A percentile compares a stretch with the other conserved stretches of the same genome.
Conservation (phyloP, 2,888 invertebrate species). For the Tromatobia lineatoria region DNA sequence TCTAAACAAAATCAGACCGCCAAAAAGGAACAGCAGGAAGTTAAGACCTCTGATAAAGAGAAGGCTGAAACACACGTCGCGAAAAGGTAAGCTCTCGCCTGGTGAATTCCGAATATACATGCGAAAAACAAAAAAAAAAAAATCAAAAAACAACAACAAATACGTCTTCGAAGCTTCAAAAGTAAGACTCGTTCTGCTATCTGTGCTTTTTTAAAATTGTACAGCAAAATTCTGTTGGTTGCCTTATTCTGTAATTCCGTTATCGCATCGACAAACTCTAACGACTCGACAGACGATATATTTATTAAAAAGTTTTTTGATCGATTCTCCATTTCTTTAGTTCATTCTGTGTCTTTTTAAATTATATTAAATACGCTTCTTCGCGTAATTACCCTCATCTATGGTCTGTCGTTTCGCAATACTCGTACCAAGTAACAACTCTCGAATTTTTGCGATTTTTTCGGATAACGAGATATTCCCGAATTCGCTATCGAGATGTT, state of each 20-base stretch:
- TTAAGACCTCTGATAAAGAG: conserved; percentile 85
- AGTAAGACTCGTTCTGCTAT: conserved; percentile 52
- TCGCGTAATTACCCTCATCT: conserved; percentile 34
- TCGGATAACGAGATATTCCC: conserved; percentile 42
- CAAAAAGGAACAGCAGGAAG: conserved; percentile 85
- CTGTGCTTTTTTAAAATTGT: conserved; percentile 21
- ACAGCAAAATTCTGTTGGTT: conserved; percentile 29
- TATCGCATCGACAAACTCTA: conserved; percentile 25
- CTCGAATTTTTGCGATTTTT: conserved; percentile 57
- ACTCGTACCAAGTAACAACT: conserved; percentile 38
- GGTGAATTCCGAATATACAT: conserved; percentile 79
- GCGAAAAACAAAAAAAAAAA: conserved; percentile 18
- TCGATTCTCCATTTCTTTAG: conserved; percentile 4
- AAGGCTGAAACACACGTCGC: conserved; percentile 84
- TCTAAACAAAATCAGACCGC: conserved; percentile 85
- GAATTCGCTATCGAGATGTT: conserved; percentile 33
- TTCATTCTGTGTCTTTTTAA: not conserved
- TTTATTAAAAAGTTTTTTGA: not conserved
- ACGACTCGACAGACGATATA: conserved; percentile 32
- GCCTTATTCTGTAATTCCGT: conserved; percentile 10
- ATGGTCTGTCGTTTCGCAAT: conserved; percentile 48
- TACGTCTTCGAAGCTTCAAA: conserved; percentile 44
- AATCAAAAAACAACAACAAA: conserved; percentile 50
- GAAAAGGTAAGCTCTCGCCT: conserved; percentile 83
- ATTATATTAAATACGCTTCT: conserved; percentile 43